Evolutionary conservation across 1,140 invertebrate genomes (phyloP).

Genomic region (Cydia fagiglandana): DNA sequence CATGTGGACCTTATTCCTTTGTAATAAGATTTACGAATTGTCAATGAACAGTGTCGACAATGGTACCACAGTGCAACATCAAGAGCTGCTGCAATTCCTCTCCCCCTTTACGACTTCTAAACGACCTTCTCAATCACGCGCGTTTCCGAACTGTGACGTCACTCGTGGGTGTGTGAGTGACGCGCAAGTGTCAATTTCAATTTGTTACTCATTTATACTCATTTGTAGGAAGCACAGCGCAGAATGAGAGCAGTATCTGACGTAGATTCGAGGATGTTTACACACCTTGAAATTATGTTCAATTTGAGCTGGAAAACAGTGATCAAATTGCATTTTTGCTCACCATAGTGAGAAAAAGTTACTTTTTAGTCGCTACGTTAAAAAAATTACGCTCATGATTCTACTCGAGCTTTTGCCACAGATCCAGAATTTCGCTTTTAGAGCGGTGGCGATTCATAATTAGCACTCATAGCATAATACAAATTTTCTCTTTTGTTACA

Average conservation of each 20-base stretch:
- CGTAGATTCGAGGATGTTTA: neutral
- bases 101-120: conserved; percentile 7
- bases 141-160: conserved; percentile 32
- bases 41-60: neutral
- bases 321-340: too few species aligned
- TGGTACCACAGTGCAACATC: neutral
- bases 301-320: too few species aligned
- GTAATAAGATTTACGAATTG: neutral
- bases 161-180: conserved; percentile 55
- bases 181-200: conserved; percentile 49
- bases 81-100: neutral
- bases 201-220: conserved; percentile 39
- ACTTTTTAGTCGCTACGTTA: too few species aligned
- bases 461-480: too few species aligned
- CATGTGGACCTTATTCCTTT: neutral
- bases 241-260: neutral
- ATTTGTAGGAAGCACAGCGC: conserved; percentile 36
- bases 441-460: too few species aligned
- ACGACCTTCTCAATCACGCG: conserved; percentile 21
- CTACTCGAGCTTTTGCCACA: too few species aligned
- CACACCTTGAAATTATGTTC: too few species aligned
- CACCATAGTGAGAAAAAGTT: too few species aligned
- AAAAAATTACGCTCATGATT: too few species aligned
- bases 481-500: too few species aligned
- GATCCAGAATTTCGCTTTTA: too few species aligned